phyloP scores from a whole-genome alignment of 2,113 vertebrate genomes.

The Alouatta palliata region DNA sequence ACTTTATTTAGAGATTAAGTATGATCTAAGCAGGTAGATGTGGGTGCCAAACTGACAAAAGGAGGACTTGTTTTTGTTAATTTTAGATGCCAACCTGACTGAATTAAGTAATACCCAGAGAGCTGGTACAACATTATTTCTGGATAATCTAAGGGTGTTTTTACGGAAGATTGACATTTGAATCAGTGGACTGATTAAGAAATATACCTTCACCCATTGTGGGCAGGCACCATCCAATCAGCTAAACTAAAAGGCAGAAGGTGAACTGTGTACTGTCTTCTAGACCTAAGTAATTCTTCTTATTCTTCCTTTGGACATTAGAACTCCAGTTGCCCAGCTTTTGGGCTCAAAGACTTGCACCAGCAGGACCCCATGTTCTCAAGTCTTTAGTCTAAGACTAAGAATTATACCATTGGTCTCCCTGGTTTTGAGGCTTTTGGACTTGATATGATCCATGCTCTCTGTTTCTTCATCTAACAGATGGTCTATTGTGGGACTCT shows the following conservation, averaged over 20 bases:
- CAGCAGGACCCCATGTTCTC: rapidly evolving
- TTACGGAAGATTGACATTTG: neutral
- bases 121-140: neutral
- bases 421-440: neutral
- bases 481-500: neutral
- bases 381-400: neutral
- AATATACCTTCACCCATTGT: neutral
- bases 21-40: neutral
- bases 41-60: no score
- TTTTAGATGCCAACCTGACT: neutral
- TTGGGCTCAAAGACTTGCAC: neutral
- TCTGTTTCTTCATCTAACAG: neutral
- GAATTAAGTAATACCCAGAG: neutral
- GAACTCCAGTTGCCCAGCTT: neutral
- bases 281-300: neutral
- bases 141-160: neutral
- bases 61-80: neutral
- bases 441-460: neutral
- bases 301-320: neutral
- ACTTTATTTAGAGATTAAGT: neutral
- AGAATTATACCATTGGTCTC: neutral
- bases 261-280: neutral
- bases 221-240: neutral
- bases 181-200: neutral
- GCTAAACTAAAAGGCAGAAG: neutral